Evolutionary conservation across 1,140 invertebrate species (phyloP), one percentile per base, ranked within the genome.

Genomic region (Ericerus pela): DNA sequence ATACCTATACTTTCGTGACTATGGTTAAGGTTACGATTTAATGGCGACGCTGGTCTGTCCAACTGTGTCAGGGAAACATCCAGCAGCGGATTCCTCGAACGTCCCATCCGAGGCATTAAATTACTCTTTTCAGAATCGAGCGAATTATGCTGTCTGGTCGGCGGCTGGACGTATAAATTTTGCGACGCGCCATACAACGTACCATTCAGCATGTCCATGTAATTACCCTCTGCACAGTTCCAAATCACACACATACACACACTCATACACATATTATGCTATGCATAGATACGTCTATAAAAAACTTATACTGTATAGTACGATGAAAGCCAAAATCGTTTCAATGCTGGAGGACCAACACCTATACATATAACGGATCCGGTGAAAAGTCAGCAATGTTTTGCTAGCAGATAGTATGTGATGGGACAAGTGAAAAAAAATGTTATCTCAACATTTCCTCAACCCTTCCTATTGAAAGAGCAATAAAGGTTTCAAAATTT

Each of bases 91-190:
- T 81, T 78, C 52, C 84, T 70, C 0, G 81, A 78, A 59, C 82
- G 68, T 31, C 81, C 80, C 14, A 33, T 38, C 55, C 80, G 68
- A 3, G 81, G 75, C 16, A 78, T 75, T 22, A 82, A 69, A 65
- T 83, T 84, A 57, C 76, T 83, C 63, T 84, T 84, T 61, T 82
- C 79, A 58, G 83, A 79, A 54, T 70, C 68, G 10, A 66, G 58
- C 56, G 69, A 70, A 56, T 59, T 58, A 22, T 57, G 29, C 26
- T 69, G 67, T 58, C 84, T 73, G 1, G 84, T 87, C 0, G 89
- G 88, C 4, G 87, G 88, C 61, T 90, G 88, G 28, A 93, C 89
- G 64, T 93, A 92, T 12, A 92, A 70, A 70, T 93, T 93, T 69
- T 93, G 88, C 59, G 86, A 87, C 52, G 85, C 85, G 69, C 90